Base-by-base conservation (phyloP, 2,888 invertebrate genomes). In the Gymnocheta viridis region DNA sequence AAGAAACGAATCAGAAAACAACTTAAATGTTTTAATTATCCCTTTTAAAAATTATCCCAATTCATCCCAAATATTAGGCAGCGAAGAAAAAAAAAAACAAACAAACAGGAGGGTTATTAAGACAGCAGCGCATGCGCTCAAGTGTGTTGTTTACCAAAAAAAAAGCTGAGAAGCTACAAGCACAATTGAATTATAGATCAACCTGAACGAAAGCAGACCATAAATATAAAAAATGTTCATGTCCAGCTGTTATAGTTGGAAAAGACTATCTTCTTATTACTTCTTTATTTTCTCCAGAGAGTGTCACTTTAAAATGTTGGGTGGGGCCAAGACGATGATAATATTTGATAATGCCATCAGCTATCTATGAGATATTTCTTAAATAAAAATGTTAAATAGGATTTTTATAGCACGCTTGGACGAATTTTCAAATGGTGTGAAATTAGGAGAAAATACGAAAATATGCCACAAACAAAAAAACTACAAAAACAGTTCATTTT, bases 161-260 rank as follows among this genome's bases (percentile, higher is more conserved):
- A 41, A 66, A 35, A 29, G 27, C 19, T 49, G 27, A 77, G 67
- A n/a, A 56, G 64, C 27, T 38, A 66, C n/a, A 76, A 66, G 64
- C 35, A 27, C 74, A 74, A 82, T 74, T 79, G 64, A 83, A 76
- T 58, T 70, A 80, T 66, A 76, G 64, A 80, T 60, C 76, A 58
- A 60, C 29, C 51, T 78, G 60, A 82, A 66, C 29, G 35, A 62
- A 41, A 58, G 1, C 35, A 72, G 35, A 77, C 72, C 76, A 58
- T 64, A 76, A 56, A 62, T 17, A 47, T 17, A 47, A 24, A 35
- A 56, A 73, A 19, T 29, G 19, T 5, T 74, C 41, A 9, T 44
- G 29, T 2, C 27, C 82, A 82, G 77, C 82, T 82, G 82, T 54
- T 60, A 19, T 70, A 17, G 44, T 32, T 32, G 4, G 9, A 32